Conservation (phyloP, 2,113 vertebrate species). For the Promerops cafer region DNA sequence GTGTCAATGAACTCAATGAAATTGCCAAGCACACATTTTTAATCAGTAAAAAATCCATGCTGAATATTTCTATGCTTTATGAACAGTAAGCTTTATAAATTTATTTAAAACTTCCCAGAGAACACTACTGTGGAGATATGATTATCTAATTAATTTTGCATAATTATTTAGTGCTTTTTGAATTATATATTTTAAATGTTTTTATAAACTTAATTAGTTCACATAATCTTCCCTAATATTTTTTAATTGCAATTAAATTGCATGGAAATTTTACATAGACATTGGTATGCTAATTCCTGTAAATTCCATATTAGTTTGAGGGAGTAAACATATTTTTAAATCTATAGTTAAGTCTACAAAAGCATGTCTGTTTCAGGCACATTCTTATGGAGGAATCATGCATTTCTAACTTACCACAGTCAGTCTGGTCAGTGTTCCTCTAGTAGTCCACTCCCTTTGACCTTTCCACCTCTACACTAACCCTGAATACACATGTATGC, state of each 20-base stretch:
- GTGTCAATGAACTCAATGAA: not conserved
- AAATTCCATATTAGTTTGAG: not conserved
- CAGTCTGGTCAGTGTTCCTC: not conserved
- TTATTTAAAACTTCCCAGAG: not conserved
- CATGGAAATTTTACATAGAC: not conserved
- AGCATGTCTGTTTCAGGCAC: not conserved
- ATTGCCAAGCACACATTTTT: not conserved
- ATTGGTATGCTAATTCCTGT: not conserved
- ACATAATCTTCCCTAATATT: not conserved
- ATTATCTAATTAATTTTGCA: not conserved
- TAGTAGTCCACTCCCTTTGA: not conserved
- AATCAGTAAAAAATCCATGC: not conserved
- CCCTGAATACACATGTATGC: not conserved
- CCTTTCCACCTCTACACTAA: not conserved
- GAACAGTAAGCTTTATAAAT: not conserved
- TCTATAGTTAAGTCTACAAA: not conserved
- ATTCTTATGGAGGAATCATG: not conserved
- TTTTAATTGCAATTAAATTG: not conserved
- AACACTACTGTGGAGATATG: not conserved
- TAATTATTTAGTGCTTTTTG: not conserved
- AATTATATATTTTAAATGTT: not conserved
- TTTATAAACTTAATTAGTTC: not conserved
- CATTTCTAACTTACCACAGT: not conserved
- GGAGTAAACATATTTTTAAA: not conserved
- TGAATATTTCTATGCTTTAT: not conserved